Evolutionary conservation across 1,140 invertebrate genomes (phyloP).

Genomic region (Megathymus violae): DNA sequence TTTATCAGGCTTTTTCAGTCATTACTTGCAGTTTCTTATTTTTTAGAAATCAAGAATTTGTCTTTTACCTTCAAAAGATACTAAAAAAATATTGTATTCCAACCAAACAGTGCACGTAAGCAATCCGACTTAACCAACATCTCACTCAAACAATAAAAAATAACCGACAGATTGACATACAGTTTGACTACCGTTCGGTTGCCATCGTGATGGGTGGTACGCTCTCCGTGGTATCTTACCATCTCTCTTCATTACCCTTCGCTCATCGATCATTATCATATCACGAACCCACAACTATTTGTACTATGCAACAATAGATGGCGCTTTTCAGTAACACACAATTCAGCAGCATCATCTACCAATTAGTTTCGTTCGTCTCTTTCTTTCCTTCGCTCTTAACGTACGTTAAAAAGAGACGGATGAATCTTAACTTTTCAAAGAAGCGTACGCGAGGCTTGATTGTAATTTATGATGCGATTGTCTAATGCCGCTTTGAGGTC

Average conservation of each 20-base stretch:
- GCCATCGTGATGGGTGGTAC: constrained; percentile 68
- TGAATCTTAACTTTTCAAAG: constrained; percentile 47
- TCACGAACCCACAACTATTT: constrained; percentile 74
- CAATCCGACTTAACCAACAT: constrained; percentile 48
- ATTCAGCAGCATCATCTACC: constrained; percentile 78
- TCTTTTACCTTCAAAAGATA: no score
- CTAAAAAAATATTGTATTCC: no score
- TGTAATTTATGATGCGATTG: constrained; percentile 82
- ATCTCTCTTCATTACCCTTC: constrained; percentile 72
- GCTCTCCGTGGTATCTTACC: constrained; percentile 50
- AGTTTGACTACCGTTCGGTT: constrained; percentile 71
- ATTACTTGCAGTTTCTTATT: no score
- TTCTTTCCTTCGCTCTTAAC: constrained; percentile 30
- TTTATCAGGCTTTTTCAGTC: no score
- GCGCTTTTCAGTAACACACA: constrained; percentile 62
- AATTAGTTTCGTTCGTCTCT: constrained; percentile 65
- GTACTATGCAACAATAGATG: constrained; percentile 81
- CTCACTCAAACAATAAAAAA: constrained; percentile 62
- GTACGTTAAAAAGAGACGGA: constrained; percentile 40
- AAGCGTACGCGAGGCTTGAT: constrained; percentile 66
- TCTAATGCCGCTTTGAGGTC: constrained; percentile 65
- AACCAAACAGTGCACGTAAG: no score
- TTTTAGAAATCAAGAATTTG: no score
- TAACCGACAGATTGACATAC: constrained; percentile 53
- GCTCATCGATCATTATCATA: constrained; percentile 74